Evolutionary conservation across 2,888 invertebrate genomes (phyloP), one percentile per base, ranked within the genome.

Genomic region (Pyrochroa serraticornis): DNA sequence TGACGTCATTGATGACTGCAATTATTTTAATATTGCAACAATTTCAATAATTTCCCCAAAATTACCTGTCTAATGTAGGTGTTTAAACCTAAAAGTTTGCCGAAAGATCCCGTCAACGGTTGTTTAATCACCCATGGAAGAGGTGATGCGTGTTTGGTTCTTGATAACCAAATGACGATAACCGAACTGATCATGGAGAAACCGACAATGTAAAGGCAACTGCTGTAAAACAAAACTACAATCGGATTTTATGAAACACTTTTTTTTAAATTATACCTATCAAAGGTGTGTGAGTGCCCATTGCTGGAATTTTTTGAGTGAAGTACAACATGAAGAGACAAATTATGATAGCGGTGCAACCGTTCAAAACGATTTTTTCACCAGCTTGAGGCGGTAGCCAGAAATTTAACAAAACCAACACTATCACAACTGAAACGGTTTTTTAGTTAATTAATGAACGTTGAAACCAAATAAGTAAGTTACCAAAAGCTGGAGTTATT

Each of bases 301-400:
- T 79, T 1, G 83, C 80, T 7, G 85, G 85, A 46, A 86, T 73
- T 70, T 84, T 82, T 58, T 84, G 82, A 0, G 85, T 82, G 69
- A 88, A 87, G 73, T 86, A 88, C 70, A 87, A 79, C 52, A 89
- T 80, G 68, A 85, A 86, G 10, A 86, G 75, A n/a, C 83, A 81
- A 36, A 86, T 83, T 42, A 88, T 81, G 0, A 88, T 71, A 8
- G 85, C 81, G 6, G 84, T 83, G 47, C 84, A 79, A 6, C 85
- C 84, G 64, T 85, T 86, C 10, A 88, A 72, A 8, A 85, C 74
- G 13, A 88, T 81, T 74, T 88, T 88, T 72, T 88, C 88, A 9
- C 85, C 86, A 65, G 87, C 83, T 66, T 85, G 83, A 0, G 88
- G 86, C 0, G 88, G 87, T 42, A 89, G 69, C 85, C 86, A 86